These are phyloP conservation scores for Corynorhinus townsendii DNA, from an alignment of 2,113 vertebrate species.

Conservation along the genomic window DNA sequence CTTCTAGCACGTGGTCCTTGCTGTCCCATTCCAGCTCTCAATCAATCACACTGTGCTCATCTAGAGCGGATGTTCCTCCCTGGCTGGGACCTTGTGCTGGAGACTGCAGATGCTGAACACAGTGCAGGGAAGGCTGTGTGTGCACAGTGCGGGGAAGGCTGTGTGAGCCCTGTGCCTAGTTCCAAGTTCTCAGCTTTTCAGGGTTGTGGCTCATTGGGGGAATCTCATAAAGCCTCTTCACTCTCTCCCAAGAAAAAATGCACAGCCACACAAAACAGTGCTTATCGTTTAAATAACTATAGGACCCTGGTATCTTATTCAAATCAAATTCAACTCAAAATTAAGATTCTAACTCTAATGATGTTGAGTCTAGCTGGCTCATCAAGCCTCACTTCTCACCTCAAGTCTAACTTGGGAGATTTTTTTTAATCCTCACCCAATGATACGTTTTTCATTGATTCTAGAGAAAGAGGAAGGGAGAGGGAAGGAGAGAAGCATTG, in stretches of 20 bases:
- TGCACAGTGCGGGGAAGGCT: too few relatives aligned
- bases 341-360: neutral
- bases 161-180: neutral
- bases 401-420: neutral
- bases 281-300: neutral
- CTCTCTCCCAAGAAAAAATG: neutral
- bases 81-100: neutral
- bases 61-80: neutral
- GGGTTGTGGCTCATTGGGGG: neutral
- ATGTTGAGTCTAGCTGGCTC: neutral
- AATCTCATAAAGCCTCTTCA: neutral
- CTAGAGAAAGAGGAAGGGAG: neutral
- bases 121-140: neutral
- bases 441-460: neutral
- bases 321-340: slow-evolving; percentile 32
- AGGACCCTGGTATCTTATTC: neutral
- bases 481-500: neutral
- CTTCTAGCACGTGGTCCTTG: neutral
- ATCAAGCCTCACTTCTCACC: neutral
- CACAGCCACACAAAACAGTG: neutral
- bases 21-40: neutral
- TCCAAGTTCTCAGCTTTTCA: neutral
- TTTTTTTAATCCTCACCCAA: neutral
- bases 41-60: neutral
- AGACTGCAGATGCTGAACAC: neutral